Conservation (phyloP, 2,113 vertebrate genomes). For the Marmota flaviventris region DNA sequence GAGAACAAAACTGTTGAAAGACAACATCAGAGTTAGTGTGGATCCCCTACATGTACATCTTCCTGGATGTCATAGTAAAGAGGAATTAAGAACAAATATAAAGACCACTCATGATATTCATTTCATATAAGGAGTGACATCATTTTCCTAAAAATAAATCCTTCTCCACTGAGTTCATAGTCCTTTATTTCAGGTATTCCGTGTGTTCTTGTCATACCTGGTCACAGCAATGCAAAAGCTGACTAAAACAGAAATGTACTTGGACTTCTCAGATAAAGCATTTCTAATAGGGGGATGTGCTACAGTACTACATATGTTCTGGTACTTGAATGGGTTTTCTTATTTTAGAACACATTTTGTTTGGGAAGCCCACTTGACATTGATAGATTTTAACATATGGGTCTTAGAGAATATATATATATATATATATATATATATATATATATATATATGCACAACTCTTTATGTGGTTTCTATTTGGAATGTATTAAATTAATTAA, state of each 20-base stretch:
- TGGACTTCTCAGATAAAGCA: background rate
- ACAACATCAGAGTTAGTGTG: background rate
- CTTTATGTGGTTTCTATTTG: background rate
- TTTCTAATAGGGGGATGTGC: background rate
- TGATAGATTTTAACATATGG: background rate
- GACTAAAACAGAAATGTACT: background rate
- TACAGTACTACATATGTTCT: background rate
- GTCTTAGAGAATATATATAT: background rate
- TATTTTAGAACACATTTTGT: constrained; percentile 6
- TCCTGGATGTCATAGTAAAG: background rate
- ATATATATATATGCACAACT: background rate
- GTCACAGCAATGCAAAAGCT: too few species aligned
- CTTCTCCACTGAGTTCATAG: background rate
- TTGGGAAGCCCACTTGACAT: background rate
- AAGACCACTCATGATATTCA: background rate
- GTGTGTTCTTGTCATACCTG: too few species aligned
- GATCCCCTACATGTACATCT: background rate
- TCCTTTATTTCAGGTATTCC: constrained; percentile 1
- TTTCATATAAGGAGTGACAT: background rate
- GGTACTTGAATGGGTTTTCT: background rate
- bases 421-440: background rate
- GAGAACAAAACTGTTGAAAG: background rate
- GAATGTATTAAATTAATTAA: constrained; percentile 17
- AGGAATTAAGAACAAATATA: constrained; percentile 48
- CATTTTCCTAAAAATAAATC: background rate